phyloP scores from a whole-genome alignment of 1,140 invertebrate genomes.

The Limonius californicus region DNA sequence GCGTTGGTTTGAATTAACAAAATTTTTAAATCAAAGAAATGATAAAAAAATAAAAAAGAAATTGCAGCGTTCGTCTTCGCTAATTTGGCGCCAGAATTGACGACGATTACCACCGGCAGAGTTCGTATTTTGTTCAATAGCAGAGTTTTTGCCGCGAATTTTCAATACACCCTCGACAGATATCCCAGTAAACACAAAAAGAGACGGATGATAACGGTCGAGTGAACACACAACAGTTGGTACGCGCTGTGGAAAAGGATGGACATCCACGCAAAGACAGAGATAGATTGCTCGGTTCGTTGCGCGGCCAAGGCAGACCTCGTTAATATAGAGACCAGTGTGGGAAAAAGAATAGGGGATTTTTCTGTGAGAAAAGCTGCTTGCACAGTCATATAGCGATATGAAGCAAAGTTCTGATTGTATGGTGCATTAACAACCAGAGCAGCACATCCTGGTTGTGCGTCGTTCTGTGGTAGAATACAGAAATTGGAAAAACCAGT shows the following conservation, averaged over 20 bases:
- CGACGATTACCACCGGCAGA: slow-evolving; percentile 10
- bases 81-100: slow-evolving; percentile 6
- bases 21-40: too few species aligned
- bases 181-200: slow-evolving; percentile 12
- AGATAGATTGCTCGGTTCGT: slow-evolving; percentile 12
- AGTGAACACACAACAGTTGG: slow-evolving; percentile 15
- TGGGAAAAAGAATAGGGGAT: not conserved
- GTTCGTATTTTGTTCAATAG: slow-evolving; percentile 12
- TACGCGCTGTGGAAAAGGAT: not conserved
- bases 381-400: too few species aligned
- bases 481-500: too few species aligned
- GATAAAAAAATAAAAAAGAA: too few species aligned
- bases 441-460: too few species aligned
- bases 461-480: too few species aligned
- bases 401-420: too few species aligned
- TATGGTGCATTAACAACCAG: too few species aligned
- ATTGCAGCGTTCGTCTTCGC: not conserved
- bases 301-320: slow-evolving; percentile 16
- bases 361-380: not conserved
- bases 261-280: not conserved
- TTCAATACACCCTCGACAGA: slow-evolving; percentile 1
- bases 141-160: slow-evolving; percentile 14
- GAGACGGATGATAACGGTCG: slow-evolving; percentile 15
- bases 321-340: slow-evolving; percentile 11
- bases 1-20: too few species aligned